These are phyloP conservation scores for Pachymerium ferrugineum DNA, from an alignment of 2,888 invertebrate genomes.

Conservation along the genomic window DNA sequence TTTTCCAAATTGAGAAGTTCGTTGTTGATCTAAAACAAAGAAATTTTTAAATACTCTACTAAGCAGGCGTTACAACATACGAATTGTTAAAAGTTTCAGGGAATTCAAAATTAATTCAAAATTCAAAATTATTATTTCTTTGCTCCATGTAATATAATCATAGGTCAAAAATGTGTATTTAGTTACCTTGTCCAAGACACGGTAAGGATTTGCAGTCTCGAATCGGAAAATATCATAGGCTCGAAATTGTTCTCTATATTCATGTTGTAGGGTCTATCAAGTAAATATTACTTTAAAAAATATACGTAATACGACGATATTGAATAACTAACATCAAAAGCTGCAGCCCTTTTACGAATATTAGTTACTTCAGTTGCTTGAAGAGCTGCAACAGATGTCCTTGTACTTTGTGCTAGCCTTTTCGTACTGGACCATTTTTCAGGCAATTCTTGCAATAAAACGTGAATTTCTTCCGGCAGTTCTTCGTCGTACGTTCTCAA, in stretches of 20 bases:
- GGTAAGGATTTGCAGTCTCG: not conserved
- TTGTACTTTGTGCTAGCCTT: conserved; percentile 81
- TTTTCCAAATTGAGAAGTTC: conserved; percentile 74
- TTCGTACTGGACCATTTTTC: conserved; percentile 95
- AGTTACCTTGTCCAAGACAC: too few species aligned
- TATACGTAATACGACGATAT: too few species aligned
- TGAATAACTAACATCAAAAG: conserved; percentile 66
- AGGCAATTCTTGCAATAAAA: conserved; percentile 82
- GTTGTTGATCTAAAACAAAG: conserved; percentile 67
- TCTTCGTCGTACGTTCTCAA: conserved; percentile 93
- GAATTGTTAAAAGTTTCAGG: too few species aligned
- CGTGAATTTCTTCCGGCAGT: conserved; percentile 91
- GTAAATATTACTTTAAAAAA: too few species aligned
- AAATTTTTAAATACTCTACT: too few species aligned
- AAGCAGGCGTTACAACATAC: too few species aligned
- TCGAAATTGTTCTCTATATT: conserved; percentile 83
- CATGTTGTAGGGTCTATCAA: conserved; percentile 56
- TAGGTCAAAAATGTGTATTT: too few species aligned
- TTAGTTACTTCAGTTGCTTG: conserved; percentile 90
- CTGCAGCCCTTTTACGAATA: conserved; percentile 75
- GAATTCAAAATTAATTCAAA: too few species aligned
- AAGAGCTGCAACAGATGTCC: conserved; percentile 89
- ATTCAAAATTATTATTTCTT: too few species aligned
- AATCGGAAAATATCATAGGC: conserved; percentile 41
- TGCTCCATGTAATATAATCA: too few species aligned